Conservation (phyloP, 2,888 invertebrate genomes). For the Ophioninae sp. region DNA sequence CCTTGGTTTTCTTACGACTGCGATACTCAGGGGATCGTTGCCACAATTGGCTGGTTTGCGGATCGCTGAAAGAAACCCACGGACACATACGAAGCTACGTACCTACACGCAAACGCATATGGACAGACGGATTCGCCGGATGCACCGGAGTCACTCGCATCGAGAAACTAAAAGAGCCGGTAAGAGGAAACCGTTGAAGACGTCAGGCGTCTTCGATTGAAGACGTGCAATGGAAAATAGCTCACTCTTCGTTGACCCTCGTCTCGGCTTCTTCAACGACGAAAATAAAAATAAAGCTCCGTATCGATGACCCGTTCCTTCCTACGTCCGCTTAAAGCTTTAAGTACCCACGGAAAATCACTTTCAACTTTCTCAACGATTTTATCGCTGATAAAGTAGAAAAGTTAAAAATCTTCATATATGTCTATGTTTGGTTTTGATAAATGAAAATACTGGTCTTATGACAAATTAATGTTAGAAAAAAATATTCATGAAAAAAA, state of each 20-base stretch:
- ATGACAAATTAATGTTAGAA: too few species aligned
- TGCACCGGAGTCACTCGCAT: background rate
- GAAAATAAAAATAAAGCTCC: slow-evolving; percentile 56
- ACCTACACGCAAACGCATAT: background rate
- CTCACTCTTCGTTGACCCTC: slow-evolving; percentile 41
- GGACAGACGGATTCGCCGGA: background rate
- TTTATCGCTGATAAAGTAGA: too few species aligned
- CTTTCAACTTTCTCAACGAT: too few species aligned
- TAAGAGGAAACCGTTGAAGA: slow-evolving; percentile 33
- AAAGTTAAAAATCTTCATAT: too few species aligned
- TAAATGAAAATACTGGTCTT: too few species aligned
- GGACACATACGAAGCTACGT: background rate
- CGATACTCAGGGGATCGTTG: slow-evolving; percentile 29
- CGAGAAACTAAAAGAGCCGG: slow-evolving; percentile 36
- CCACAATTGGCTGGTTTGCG: slow-evolving; percentile 36
- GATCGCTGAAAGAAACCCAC: background rate
- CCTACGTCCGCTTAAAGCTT: background rate
- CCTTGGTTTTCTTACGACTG: background rate
- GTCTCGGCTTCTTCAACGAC: slow-evolving; percentile 42
- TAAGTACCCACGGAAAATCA: background rate
- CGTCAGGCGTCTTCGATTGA: slow-evolving; percentile 29
- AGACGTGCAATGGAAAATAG: slow-evolving; percentile 49
- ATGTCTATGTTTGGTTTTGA: too few species aligned
- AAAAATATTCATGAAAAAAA: too few species aligned
- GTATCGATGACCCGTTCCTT: slow-evolving; percentile 49